Conservation (phyloP, 2,797 vertebrate species). For the Girardinus metallicus region DNA sequence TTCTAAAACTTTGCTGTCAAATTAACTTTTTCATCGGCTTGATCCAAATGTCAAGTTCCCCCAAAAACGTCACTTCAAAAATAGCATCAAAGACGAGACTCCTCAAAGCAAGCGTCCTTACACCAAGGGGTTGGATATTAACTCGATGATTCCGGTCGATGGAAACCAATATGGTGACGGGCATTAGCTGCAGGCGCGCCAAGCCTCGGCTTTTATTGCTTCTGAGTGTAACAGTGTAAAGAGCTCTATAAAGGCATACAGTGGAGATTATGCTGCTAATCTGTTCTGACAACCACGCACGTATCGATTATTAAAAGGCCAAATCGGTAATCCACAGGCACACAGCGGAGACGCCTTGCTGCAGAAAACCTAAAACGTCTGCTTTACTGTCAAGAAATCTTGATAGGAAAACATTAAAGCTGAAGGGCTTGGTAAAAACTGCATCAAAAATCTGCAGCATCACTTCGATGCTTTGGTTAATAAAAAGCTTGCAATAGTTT, state of each 20-base stretch:
- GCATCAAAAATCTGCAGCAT: background rate
- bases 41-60: conserved; percentile 54
- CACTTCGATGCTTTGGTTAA: background rate
- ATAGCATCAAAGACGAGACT: conserved; percentile 30
- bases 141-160: conserved; percentile 6
- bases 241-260: conserved; percentile 58
- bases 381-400: conserved; percentile 2
- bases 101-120: conserved; percentile 15
- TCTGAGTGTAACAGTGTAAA: conserved; percentile 55
- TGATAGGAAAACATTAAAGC: conserved; percentile 7
- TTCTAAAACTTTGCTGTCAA: conserved; percentile 18
- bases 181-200: conserved; percentile 45
- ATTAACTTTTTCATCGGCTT: conserved; percentile 34
- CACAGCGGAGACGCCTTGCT: conserved; percentile 7
- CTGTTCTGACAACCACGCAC: conserved; percentile 59
- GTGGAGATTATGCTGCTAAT: conserved; percentile 71
- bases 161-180: conserved; percentile 50
- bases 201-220: conserved; percentile 50
- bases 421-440: conserved; percentile 13
- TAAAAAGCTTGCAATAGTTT: background rate
- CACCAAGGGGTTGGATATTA: conserved; percentile 8
- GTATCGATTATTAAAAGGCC: conserved; percentile 72
- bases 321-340: conserved; percentile 64
- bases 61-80: conserved; percentile 41
- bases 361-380: conserved; percentile 13